A percentile compares a stretch with the other conserved stretches of the same genome.
Evolutionary conservation across 2,888 invertebrate species (phyloP).

Genomic region (Prenolepis imparis): DNA sequence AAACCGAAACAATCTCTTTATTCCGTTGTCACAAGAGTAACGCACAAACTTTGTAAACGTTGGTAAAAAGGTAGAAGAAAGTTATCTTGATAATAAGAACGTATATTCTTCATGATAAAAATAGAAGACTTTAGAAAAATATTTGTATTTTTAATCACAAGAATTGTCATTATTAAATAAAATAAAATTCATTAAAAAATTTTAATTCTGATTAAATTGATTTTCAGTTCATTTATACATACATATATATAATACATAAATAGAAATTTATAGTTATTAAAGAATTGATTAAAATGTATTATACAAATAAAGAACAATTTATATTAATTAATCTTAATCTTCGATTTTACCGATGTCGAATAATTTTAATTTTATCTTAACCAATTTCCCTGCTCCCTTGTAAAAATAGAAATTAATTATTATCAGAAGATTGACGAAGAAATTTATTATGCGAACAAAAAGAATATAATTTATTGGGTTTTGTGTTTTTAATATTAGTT

Average conservation of each 20-base stretch:
- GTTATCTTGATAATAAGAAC: slow-evolving; percentile 1
- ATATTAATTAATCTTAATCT: slow-evolving; percentile 13
- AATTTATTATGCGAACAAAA: neutral
- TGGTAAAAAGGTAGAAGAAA: neutral
- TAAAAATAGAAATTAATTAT: slow-evolving; percentile 5
- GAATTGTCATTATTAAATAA: neutral
- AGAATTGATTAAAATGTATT: neutral
- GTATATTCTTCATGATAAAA: neutral
- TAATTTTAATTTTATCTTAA: neutral
- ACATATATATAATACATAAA: neutral
- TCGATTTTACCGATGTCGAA: neutral
- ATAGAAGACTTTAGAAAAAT: neutral
- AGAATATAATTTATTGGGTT: neutral
- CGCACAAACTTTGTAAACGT: slow-evolving; percentile 9
- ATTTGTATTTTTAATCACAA: neutral
- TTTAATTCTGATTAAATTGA: neutral
- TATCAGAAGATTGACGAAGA: neutral
- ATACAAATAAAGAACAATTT: neutral
- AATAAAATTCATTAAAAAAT: neutral
- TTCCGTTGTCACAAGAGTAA: slow-evolving; percentile 40
- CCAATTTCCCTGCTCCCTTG: neutral
- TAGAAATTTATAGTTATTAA: neutral
- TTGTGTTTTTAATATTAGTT: neutral
- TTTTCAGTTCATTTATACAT: neutral
- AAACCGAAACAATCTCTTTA: slow-evolving; percentile 68